phyloP scores from a whole-genome alignment of 2,113 vertebrate species.

The Neotragus pygmaeus region DNA sequence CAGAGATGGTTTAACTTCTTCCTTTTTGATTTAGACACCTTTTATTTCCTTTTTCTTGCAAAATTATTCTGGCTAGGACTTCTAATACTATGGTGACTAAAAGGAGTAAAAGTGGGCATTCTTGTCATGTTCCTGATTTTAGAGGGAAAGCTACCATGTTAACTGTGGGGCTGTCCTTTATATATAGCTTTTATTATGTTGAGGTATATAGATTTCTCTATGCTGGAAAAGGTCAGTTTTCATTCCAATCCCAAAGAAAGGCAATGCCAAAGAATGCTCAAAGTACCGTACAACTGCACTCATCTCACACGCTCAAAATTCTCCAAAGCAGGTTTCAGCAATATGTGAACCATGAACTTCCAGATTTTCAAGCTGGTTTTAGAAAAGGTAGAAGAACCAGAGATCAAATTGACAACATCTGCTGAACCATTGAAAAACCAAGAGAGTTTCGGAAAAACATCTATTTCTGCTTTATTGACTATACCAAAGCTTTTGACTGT shows the following conservation, averaged over 20 bases:
- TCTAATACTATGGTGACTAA: neutral
- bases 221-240: too few relatives aligned
- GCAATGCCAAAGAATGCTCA: too few relatives aligned
- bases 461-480: too few relatives aligned
- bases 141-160: neutral
- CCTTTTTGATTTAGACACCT: neutral
- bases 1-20: neutral
- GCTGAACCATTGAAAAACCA: accelerated
- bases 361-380: too few relatives aligned
- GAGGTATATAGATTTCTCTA: neutral
- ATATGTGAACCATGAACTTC: too few relatives aligned
- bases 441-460: too few relatives aligned
- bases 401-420: too few relatives aligned
- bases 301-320: too few relatives aligned
- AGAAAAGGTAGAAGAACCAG: too few relatives aligned
- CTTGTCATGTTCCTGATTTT: neutral
- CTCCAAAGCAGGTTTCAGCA: too few relatives aligned
- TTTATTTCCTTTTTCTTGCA: neutral
- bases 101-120: neutral
- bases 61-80: neutral
- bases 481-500: too few relatives aligned
- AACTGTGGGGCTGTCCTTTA: neutral
- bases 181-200: neutral
- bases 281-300: accelerated
- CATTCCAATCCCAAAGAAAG: too few relatives aligned